These are phyloP conservation scores for Suricata suricatta DNA, from an alignment of 2,113 vertebrate species.

Conservation along the genomic window DNA sequence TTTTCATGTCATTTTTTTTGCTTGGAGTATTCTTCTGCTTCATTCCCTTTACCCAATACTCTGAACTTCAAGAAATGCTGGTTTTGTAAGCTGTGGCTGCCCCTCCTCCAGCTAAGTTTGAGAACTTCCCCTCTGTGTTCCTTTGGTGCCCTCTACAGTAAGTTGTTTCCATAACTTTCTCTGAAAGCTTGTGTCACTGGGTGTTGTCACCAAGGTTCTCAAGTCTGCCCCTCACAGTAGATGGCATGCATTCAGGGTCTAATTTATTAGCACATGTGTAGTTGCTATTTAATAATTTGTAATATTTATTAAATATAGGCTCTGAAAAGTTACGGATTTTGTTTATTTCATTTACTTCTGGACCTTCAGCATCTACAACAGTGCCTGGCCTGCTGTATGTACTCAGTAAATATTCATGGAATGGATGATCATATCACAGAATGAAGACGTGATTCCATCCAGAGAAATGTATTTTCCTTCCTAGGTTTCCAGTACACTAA, in stretches of 20 bases:
- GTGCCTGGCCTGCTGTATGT: neutral
- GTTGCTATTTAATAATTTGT: neutral
- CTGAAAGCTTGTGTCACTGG: neutral
- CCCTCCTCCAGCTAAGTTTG: neutral
- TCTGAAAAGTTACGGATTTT: neutral
- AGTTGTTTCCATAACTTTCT: neutral
- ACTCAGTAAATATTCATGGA: neutral
- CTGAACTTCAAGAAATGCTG: neutral
- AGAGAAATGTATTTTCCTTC: neutral
- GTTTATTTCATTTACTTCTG: neutral
- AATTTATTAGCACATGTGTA: neutral
- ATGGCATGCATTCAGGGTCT: neutral
- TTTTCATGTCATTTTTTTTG: neutral
- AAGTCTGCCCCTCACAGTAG: neutral
- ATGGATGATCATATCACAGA: neutral
- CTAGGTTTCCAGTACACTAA: slow-evolving; percentile 97
- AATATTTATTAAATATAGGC: neutral
- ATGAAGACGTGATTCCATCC: neutral
- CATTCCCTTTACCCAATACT: neutral
- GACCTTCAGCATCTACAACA: neutral
- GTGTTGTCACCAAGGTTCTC: neutral
- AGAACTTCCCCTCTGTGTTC: neutral
- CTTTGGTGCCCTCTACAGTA: slow-evolving; percentile 36
- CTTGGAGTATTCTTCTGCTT: neutral
- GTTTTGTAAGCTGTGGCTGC: neutral